Base-by-base conservation (phyloP, 1,140 invertebrate species). In the Drosophila takahashii region DNA sequence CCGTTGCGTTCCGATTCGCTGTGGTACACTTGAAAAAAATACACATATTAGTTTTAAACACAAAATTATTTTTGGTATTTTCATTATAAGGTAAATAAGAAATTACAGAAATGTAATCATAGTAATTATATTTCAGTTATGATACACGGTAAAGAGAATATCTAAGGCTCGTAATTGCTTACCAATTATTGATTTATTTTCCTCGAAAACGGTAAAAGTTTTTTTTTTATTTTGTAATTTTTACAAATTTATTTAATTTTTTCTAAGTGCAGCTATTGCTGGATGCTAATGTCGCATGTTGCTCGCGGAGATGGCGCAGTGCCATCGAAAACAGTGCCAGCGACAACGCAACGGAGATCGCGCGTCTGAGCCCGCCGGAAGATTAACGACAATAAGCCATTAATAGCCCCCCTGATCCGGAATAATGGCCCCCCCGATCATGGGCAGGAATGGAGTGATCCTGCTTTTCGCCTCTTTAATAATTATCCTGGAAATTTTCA, bases 281-380 rank as follows among this genome's bases (percentile, higher is more conserved):
- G 29, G 29, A 34, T 51, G 67, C 77, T 58, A 58, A 52, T 69
- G 66, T 70, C 83, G 75, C 51, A 57, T 22, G 16, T 50, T 59
- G 22, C 32, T 58, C 16, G 34, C 37, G 50, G 34, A 41, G 48
- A 69, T 69, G 69, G 59, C 59, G 59, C 84, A 87, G 84, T 70
- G 79, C 62, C 81, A 77, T 57, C 51, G 57, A 59, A 60, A 77
- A 57, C 77, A 52, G 62, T 56, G 53, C 47, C 47, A 29, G 27
- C 47, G n/a, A 50, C 27, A 50, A 29, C 47, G n/a, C 47, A 50
- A 50, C 45, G 9, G 36, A 22, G 52, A 73, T 62, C 60, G 81
- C 45, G 41, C 75, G 58, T 57, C 60, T 32, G 26, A 71, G 34
- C 16, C 42, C 45, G 48, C 34, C 60, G 72, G 60, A 45, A 51